These are phyloP conservation scores for Rhinolophus ferrumequinum DNA, from an alignment of 2,113 vertebrate genomes.

Conservation along the genomic window DNA sequence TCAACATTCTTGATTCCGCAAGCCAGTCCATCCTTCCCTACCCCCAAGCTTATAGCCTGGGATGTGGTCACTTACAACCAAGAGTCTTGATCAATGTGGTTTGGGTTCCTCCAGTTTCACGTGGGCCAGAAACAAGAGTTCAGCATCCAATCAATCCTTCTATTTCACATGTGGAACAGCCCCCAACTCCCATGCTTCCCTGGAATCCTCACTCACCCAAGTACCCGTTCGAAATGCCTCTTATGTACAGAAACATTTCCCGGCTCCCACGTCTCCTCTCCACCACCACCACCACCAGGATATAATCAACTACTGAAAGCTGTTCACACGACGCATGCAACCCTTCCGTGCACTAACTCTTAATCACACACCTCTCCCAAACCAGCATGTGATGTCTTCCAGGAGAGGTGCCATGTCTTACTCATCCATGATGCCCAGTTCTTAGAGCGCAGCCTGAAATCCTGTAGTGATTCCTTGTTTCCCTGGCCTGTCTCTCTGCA, in stretches of 20 bases:
- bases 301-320: neutral
- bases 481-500: neutral
- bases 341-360: neutral
- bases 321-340: neutral
- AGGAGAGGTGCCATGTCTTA: neutral
- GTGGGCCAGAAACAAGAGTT: neutral
- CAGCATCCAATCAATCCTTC: neutral
- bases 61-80: neutral
- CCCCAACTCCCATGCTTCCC: neutral
- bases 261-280: neutral
- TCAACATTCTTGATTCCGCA: neutral
- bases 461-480: neutral
- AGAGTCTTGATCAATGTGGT: neutral
- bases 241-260: neutral
- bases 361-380: neutral
- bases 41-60: neutral
- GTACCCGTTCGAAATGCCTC: neutral
- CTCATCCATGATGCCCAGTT: neutral
- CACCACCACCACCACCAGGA: too few species aligned
- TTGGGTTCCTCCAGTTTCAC: neutral
- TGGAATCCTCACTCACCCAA: neutral
- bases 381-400: neutral
- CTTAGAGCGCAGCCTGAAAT: neutral
- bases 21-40: neutral
- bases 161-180: neutral